Base-by-base conservation (phyloP, 2,797 vertebrate genomes). In the Xyrichtys novacula region DNA sequence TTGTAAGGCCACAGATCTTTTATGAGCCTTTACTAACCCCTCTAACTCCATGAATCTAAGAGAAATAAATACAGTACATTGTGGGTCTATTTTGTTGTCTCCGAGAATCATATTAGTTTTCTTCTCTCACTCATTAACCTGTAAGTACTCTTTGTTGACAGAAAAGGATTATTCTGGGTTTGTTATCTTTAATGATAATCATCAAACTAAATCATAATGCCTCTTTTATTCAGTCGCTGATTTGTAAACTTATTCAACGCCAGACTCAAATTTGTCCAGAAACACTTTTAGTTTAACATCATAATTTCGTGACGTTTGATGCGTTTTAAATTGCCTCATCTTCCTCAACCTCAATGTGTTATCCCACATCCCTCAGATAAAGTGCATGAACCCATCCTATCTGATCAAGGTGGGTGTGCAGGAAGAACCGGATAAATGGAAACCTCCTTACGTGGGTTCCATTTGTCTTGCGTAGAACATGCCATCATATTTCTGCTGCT, bases 311-410 rank as follows among this genome's bases (percentile, higher is more conserved):
- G 38, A 59, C 55, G 50, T 47, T 54, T 0, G 5, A 44, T 59
- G 50, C 16, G 10, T 73, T 36, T 44, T 14, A 53, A n/a, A 54
- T 74, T 63, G 29, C 54, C 12, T 66, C 60, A 42, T 74, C 55
- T 43, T 44, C 46, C 52, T 84, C 11, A 0, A n/a, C 56, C 68
- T 52, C 29, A 53, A 32, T 6, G 11, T n/a, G 4, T 29, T 59
- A 39, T 71, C 38, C 50, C 34, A 20, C 44, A 40, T 48, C 34
- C 16, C 32, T 50, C 19, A 59, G 28, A 65, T 26, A 61, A 71
- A 55, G 61, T 46, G 34, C n/a, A 8, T 48, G 26, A 66, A 47
- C 48, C 59, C 29, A 10, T 42, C 38, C 29, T n/a, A 43, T 53
- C 47, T 22, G 38, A 55, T 79, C 32, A 57, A 43, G 57, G 34